Evolutionary conservation across 2,797 vertebrate species (phyloP), one percentile per base, ranked within the genome.

Genomic region (Eutrigla gurnardus): DNA sequence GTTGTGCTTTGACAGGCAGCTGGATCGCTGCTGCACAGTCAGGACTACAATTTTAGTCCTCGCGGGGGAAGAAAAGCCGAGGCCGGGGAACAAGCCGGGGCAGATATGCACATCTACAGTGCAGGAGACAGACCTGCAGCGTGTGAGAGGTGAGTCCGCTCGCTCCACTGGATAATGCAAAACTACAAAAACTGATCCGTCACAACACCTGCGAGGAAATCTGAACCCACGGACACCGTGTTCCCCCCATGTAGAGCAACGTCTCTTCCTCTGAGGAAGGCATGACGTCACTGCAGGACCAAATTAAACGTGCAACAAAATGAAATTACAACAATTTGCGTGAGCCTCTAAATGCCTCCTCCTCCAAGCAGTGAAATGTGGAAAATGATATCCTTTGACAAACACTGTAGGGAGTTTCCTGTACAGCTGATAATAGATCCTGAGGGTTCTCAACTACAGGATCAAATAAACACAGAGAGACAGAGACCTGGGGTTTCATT

Each of bases 1-100:
- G 61, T 73, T 82, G 73, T 82, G 83, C 90, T 92, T 87, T 91
- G 89, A 92, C 88, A 89, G 72, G 81, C 76, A 85, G 79, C 64
- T 60, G 82, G 77, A 83, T 79, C 71, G 46, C 71, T 65, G 72
- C 75, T 79, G 63, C 78, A 75, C 72, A 61, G 39, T 70, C 75
- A 78, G 77, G 60, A 84, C 85, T 78, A 75, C 80, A 86, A 79
- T 82, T 87, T 88, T 25, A 25, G 58, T 88, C 85, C 79, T 86
- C 0, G 54, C 53, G 13, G 66, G 69, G 73, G 53, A 86, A 72
- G 71, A 63, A 25, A 65, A 78, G 53, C 62, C n/a, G 55, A 80
- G 77, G 55, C 81, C 35, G 63, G 25, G 49, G 70, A 81, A 90
- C 93, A 92, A 92, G 93, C 90, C 68, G 85, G 80, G 76, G 81